Conservation (phyloP, 2,888 invertebrate species). For the Aradus depressus region DNA sequence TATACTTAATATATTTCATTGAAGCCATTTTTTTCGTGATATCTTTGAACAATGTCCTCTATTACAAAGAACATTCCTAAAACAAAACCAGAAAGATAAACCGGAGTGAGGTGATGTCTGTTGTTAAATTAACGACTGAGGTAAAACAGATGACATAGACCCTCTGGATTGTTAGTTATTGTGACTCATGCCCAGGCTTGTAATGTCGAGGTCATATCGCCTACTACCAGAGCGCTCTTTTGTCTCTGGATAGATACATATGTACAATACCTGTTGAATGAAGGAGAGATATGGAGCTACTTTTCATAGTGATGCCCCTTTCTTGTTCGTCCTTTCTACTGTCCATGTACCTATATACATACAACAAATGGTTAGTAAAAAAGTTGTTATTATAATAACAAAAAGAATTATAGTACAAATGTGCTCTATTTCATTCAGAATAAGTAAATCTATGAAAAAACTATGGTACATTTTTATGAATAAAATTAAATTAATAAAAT, state of each 20-base stretch:
- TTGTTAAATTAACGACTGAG: too few relatives aligned
- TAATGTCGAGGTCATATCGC: too few relatives aligned
- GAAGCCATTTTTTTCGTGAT: too few relatives aligned
- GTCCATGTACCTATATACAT: slow-evolving; percentile 66
- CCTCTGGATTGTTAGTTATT: too few relatives aligned
- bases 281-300: slow-evolving; percentile 80
- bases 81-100: too few relatives aligned
- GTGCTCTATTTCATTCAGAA: background rate
- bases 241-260: background rate
- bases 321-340: slow-evolving; percentile 92
- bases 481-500: slow-evolving; percentile 1
- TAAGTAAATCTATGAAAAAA: background rate
- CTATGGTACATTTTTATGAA: background rate
- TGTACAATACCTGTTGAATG: slow-evolving; percentile 45
- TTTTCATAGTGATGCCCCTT: slow-evolving; percentile 98
- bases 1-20: too few relatives aligned
- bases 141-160: too few relatives aligned
- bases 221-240: too few relatives aligned
- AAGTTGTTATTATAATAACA: background rate
- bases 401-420: background rate
- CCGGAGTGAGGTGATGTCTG: too few relatives aligned
- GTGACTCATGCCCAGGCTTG: too few relatives aligned
- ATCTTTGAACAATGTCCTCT: too few relatives aligned
- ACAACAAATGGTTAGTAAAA: background rate
- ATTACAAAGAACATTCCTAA: too few relatives aligned